These are phyloP conservation scores for Synergus laeviventris DNA, from an alignment of 2,888 invertebrate species.

Conservation along the genomic window DNA sequence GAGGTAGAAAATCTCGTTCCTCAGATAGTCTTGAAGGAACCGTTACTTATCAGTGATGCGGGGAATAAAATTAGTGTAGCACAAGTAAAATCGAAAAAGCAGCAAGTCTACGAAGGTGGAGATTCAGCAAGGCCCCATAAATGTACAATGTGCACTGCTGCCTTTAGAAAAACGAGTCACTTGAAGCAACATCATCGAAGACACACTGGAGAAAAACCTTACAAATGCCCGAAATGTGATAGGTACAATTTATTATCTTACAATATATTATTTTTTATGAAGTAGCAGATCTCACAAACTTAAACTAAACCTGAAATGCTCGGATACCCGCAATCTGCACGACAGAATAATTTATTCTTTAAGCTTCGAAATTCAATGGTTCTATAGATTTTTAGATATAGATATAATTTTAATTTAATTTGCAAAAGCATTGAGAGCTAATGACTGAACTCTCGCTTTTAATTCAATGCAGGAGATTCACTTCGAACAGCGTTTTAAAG, in stretches of 20 bases:
- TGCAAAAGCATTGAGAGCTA: background rate
- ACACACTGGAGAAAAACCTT: slow-evolving; percentile 74
- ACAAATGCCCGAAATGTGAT: slow-evolving; percentile 74
- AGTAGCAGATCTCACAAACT: background rate
- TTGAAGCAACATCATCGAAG: slow-evolving; percentile 77
- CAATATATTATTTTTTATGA: background rate
- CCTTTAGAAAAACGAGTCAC: slow-evolving; percentile 80
- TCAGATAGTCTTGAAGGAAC: slow-evolving; percentile 78
- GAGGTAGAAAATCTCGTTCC: slow-evolving; percentile 69
- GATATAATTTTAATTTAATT: slow-evolving; percentile 16
- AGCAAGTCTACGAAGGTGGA: slow-evolving; percentile 64
- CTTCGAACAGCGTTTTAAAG: slow-evolving; percentile 79
- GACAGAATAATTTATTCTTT: slow-evolving; percentile 2
- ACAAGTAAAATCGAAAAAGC: slow-evolving; percentile 66
- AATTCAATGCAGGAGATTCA: slow-evolving; percentile 73
- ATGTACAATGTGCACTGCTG: slow-evolving; percentile 75
- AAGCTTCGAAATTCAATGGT: background rate
- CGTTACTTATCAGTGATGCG: slow-evolving; percentile 78
- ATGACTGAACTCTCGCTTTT: slow-evolving; percentile 17
- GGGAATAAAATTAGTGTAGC: slow-evolving; percentile 68
- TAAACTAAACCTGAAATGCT: background rate
- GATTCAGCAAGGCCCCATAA: slow-evolving; percentile 75
- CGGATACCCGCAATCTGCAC: background rate
- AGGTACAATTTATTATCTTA: slow-evolving; percentile 57
- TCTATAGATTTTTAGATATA: slow-evolving; percentile 27